Conservation (phyloP, 2,797 vertebrate species). For the Gambelia wislizenii region DNA sequence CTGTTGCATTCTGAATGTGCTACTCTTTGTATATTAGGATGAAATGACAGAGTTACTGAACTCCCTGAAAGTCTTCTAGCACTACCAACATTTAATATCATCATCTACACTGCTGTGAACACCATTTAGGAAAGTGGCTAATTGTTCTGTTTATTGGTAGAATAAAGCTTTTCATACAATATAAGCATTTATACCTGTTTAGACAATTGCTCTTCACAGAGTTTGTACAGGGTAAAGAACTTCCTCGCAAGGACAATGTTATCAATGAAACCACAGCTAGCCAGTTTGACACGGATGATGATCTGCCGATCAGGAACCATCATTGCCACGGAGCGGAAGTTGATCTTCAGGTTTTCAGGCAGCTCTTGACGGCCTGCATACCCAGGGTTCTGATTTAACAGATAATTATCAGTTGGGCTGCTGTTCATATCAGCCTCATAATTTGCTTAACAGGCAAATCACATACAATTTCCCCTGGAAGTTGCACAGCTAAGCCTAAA, state of each 20-base stretch:
- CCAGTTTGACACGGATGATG: conserved; percentile 96
- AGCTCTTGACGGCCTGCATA: conserved; percentile 96
- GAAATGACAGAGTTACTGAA: background rate
- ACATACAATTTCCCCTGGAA: background rate
- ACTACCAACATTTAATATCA: background rate
- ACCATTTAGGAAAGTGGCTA: background rate
- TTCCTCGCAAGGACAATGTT: conserved; percentile 93
- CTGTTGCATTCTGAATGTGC: background rate
- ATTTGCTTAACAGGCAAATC: background rate
- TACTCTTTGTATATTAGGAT: background rate
- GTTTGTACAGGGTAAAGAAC: conserved; percentile 94
- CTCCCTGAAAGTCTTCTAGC: background rate
- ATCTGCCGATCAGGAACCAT: conserved; percentile 98
- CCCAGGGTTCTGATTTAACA: conserved; percentile 89
- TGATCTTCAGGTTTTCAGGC: conserved; percentile 97
- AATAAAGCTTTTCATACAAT: background rate
- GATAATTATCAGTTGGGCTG: background rate
- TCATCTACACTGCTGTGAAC: background rate
- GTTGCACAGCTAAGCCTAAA: background rate
- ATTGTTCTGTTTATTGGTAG: background rate
- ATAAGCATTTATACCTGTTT: conserved; percentile 86
- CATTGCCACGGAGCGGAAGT: conserved; percentile 97
- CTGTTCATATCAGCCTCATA: background rate
- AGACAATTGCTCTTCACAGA: conserved; percentile 98
- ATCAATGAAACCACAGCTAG: conserved; percentile 94